A percentile compares a stretch with the other conserved stretches of the same genome.
These are phyloP conservation scores for Paraescarpia echinospica DNA, from an alignment of 1,140 invertebrate genomes.

Conservation along the genomic window DNA sequence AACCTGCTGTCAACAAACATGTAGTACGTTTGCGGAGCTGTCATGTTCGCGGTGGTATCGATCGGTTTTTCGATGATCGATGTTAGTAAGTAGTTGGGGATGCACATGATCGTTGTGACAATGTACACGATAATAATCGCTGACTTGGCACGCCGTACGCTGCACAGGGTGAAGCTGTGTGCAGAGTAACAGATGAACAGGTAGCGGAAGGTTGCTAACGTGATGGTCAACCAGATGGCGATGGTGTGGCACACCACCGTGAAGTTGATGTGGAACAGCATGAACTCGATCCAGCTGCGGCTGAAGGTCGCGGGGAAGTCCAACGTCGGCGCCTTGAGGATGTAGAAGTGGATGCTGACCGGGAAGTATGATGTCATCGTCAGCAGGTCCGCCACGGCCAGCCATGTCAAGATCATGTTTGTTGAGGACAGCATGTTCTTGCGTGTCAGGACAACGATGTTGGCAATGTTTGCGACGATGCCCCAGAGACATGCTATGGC, in stretches of 20 bases:
- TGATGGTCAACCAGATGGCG: constrained; percentile 90
- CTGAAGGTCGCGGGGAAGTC: constrained; percentile 33
- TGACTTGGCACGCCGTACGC: constrained; percentile 70
- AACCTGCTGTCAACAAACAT: not conserved
- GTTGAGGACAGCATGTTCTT: constrained; percentile 83
- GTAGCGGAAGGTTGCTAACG: constrained; percentile 82
- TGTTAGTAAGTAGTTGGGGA: constrained; percentile 71
- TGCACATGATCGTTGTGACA: constrained; percentile 73
- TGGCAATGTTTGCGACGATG: constrained; percentile 83
- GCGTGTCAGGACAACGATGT: constrained; percentile 85
- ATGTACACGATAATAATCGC: constrained; percentile 75
- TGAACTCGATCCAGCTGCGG: constrained; percentile 45
- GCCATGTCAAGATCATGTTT: constrained; percentile 79
- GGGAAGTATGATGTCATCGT: constrained; percentile 87
- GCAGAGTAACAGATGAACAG: constrained; percentile 80
- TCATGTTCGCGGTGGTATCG: constrained; percentile 2
- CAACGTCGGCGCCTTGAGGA: constrained; percentile 40
- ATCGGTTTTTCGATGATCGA: constrained; percentile 30
- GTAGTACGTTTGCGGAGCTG: not conserved
- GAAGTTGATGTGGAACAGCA: constrained; percentile 68
- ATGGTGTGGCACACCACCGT: constrained; percentile 84
- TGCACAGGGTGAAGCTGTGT: constrained; percentile 67
- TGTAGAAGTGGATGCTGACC: constrained; percentile 70
- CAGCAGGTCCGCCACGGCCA: constrained; percentile 82
- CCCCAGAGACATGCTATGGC: constrained; percentile 65